phyloP scores from a whole-genome alignment of 1,140 invertebrate genomes.

The Cotesia vestalis region DNA sequence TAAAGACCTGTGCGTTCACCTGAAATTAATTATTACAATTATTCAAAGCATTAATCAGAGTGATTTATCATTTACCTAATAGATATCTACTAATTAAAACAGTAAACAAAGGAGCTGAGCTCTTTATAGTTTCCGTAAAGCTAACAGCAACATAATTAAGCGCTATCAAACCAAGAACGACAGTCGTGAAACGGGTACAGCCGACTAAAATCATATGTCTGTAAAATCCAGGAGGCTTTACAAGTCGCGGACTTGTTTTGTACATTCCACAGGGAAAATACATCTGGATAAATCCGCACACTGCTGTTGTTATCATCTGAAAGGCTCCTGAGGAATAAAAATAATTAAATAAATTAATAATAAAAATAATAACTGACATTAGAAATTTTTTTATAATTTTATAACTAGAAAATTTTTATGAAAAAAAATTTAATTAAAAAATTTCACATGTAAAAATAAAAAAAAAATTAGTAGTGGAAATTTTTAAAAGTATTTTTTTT shows the following conservation, averaged over 20 bases:
- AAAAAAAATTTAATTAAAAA: no score
- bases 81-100: conserved; percentile 79
- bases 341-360: conserved; percentile 23
- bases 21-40: conserved; percentile 50
- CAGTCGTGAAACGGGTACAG: conserved; percentile 79
- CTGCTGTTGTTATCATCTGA: conserved; percentile 82
- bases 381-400: no score
- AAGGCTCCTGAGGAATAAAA: conserved; percentile 67
- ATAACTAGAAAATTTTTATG: no score
- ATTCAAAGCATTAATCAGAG: neutral
- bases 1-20: conserved; percentile 79
- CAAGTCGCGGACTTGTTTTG: conserved; percentile 69
- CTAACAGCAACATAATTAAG: conserved; percentile 86
- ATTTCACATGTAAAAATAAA: no score
- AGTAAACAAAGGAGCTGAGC: conserved; percentile 85
- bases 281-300: conserved; percentile 81
- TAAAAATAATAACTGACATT: neutral
- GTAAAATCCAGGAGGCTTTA: conserved; percentile 77
- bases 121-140: conserved; percentile 89
- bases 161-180: conserved; percentile 79
- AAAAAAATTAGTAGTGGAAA: no score
- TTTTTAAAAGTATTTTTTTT: no score
- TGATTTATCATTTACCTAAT: conserved; percentile 68
- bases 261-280: conserved; percentile 81
- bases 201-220: conserved; percentile 82